Evolutionary conservation across 2,888 invertebrate species (phyloP).

Genomic region (Hololepta plana): DNA sequence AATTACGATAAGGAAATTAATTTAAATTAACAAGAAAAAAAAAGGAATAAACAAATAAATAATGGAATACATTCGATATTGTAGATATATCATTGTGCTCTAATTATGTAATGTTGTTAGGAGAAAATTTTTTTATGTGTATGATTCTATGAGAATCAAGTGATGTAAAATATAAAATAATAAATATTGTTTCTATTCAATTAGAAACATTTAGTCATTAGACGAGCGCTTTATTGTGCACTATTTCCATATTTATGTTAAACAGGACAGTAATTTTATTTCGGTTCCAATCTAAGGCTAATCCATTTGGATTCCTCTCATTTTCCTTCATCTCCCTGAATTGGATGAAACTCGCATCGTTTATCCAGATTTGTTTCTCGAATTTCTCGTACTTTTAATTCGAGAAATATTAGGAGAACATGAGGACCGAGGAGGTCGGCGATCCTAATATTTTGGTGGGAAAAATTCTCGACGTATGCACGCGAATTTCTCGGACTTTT

Average conservation of each 20-base stretch:
- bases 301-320: too few species aligned
- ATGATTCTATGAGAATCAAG: slow-evolving; percentile 29
- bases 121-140: slow-evolving; percentile 31
- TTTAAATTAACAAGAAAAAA: slow-evolving; percentile 3
- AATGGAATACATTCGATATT: too few species aligned
- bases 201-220: slow-evolving; percentile 29
- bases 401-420: too few species aligned
- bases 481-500: too few species aligned
- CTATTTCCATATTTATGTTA: slow-evolving; percentile 3
- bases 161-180: slow-evolving; percentile 27
- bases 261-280: slow-evolving; percentile 1
- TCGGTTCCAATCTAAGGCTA: too few species aligned
- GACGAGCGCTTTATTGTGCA: slow-evolving; percentile 9
- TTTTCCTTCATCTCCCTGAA: too few species aligned
- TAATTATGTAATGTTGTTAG: slow-evolving; percentile 26
- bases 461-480: too few species aligned
- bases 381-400: too few species aligned
- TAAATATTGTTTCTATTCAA: slow-evolving; percentile 29
- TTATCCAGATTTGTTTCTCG: too few species aligned
- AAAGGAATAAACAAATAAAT: slow-evolving; percentile 5
- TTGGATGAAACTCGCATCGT: too few species aligned
- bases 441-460: too few species aligned
- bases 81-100: slow-evolving; percentile 28
- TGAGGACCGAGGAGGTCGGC: too few species aligned
- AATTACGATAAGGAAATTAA: slow-evolving; percentile 19